Percentiles rank a stretch among this genome's conserved stretches.
Evolutionary conservation across 1,140 invertebrate genomes (phyloP).

Genomic region (Semibalanus balanoides): DNA sequence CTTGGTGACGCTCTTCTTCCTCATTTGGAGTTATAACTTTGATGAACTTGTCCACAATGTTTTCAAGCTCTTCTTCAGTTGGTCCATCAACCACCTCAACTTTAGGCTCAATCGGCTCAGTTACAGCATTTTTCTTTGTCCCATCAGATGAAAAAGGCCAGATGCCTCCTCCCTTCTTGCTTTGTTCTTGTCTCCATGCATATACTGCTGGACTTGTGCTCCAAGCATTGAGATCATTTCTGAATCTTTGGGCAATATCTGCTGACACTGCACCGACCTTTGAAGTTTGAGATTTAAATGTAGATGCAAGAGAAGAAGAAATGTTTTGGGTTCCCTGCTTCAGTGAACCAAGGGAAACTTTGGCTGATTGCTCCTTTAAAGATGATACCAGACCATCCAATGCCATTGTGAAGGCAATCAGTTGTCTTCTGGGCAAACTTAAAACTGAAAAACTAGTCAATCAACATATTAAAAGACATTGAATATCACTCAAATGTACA

Average conservation of each 20-base stretch:
- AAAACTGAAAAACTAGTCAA: no score
- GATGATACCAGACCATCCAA: neutral
- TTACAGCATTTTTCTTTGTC: no score
- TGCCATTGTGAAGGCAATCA: neutral
- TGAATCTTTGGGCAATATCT: neutral
- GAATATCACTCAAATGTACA: no score
- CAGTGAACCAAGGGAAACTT: neutral
- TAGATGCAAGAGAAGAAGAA: neutral
- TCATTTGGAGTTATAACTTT: constrained; percentile 34
- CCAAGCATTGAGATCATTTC: neutral
- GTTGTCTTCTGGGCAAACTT: no score
- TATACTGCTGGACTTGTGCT: neutral
- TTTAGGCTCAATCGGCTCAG: neutral
- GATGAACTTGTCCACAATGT: constrained; percentile 50
- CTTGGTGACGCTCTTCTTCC: neutral
- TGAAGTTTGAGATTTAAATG: constrained; percentile 16
- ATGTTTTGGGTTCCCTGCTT: constrained; percentile 2
- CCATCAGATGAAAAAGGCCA: neutral
- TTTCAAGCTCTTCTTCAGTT: constrained; percentile 31
- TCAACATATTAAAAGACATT: no score
- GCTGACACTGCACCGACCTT: constrained; percentile 9
- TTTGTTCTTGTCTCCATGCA: neutral
- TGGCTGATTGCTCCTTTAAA: neutral
- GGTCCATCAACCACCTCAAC: neutral
- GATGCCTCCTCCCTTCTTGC: neutral